phyloP scores from a whole-genome alignment of 2,113 vertebrate species.

The Sapajus apella region DNA sequence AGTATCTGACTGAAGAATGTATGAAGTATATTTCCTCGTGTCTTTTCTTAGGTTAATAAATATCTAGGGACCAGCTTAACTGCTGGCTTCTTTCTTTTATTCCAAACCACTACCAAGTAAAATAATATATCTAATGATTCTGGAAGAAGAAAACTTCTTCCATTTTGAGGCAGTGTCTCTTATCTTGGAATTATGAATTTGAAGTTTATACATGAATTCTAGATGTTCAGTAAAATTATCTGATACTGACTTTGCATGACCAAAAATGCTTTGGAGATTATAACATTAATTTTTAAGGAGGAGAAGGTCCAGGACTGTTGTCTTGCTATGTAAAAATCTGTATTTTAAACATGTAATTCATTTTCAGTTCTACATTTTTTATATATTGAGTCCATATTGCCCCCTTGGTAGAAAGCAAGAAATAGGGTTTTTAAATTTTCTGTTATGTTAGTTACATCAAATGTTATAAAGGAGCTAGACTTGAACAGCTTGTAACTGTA shows the following conservation, averaged over 20 bases:
- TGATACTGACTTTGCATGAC: not conserved
- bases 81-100: not conserved
- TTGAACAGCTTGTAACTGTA: not conserved
- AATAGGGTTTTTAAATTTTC: not conserved
- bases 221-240: not conserved
- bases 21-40: not conserved
- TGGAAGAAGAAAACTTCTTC: not conserved
- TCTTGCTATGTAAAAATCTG: not conserved
- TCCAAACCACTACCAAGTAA: not conserved
- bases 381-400: not conserved
- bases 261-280: conserved; percentile 20
- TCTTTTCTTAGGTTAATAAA: not conserved
- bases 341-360: not conserved
- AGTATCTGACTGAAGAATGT: not conserved
- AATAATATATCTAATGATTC: not conserved
- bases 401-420: not conserved
- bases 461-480: not conserved
- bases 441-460: not conserved
- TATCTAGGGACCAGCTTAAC: not conserved
- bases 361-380: conserved; percentile 45
- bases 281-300: not conserved
- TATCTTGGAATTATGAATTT: conserved; percentile 21
- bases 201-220: not conserved
- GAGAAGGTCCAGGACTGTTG: not conserved
- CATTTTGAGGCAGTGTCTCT: conserved; percentile 6